Evolutionary conservation across 2,797 vertebrate genomes (phyloP).

Genomic region (Sebastes hopkinsi): DNA sequence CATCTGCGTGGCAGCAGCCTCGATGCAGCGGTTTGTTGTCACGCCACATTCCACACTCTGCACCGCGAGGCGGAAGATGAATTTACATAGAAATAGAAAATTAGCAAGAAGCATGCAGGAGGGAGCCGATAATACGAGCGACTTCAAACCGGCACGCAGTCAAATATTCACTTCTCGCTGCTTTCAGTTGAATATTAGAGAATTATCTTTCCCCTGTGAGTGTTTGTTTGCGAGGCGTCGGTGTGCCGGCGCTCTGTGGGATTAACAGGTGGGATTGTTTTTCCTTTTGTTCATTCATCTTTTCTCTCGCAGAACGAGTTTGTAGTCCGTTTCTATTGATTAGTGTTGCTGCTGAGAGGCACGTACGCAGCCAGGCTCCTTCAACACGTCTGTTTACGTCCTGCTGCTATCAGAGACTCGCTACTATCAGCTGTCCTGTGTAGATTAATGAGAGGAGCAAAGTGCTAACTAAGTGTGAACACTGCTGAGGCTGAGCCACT

Average conservation of each 20-base stretch:
- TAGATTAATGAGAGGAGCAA: constrained; percentile 25
- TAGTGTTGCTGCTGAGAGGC: constrained; percentile 12
- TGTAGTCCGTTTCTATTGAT: constrained; percentile 12
- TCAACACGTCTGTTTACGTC: constrained; percentile 22
- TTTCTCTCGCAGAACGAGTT: constrained; percentile 4
- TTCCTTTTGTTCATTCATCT: constrained; percentile 14
- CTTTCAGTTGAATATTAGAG: constrained; percentile 4
- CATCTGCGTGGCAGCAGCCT: constrained; percentile 12
- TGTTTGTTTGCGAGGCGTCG: constrained; percentile 22
- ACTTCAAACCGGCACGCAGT: constrained; percentile 37
- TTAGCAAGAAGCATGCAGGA: constrained; percentile 23
- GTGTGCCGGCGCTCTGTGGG: neutral
- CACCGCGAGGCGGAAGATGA: constrained; percentile 18
- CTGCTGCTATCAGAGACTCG: constrained; percentile 31
- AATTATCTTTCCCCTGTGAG: constrained; percentile 17
- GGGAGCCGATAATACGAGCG: constrained; percentile 5
- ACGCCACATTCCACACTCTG: neutral
- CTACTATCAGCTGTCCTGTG: constrained; percentile 28
- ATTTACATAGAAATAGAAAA: constrained; percentile 75
- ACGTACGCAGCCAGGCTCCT: neutral
- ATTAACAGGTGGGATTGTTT: constrained; percentile 18
- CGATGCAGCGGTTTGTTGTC: constrained; percentile 5
- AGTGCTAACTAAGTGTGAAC: constrained; percentile 39
- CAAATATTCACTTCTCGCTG: constrained; percentile 14
- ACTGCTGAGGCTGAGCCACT: neutral